phyloP scores from a whole-genome alignment of 1,140 invertebrate species.

The Drosophila dunni region DNA sequence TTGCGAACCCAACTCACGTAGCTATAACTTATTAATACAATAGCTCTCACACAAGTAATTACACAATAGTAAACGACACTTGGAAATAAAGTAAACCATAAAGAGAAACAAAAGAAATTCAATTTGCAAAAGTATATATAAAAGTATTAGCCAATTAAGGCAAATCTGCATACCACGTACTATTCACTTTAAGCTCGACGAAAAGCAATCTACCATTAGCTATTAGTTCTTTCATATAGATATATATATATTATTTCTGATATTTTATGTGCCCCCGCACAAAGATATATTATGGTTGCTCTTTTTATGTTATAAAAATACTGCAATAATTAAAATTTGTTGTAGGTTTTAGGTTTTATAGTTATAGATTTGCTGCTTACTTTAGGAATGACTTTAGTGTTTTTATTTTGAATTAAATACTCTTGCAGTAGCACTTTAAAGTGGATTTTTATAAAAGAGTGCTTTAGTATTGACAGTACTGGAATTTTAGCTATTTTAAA shows the following conservation, averaged over 20 bases:
- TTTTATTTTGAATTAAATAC: conserved; percentile 5
- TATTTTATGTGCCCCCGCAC: conserved; percentile 48
- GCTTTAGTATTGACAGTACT: no score
- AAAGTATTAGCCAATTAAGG: not conserved
- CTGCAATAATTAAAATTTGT: conserved; percentile 44
- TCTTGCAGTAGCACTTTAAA: conserved; percentile 2
- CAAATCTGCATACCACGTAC: conserved; percentile 28
- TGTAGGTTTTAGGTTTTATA: conserved; percentile 30
- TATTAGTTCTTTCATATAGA: conserved; percentile 10
- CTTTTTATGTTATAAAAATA: conserved; percentile 62
- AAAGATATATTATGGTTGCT: conserved; percentile 19
- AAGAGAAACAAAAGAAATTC: conserved; percentile 7
- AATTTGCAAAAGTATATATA: conserved; percentile 41
- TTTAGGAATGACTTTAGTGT: conserved; percentile 44
- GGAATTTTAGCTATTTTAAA: no score
- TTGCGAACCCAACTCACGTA: conserved; percentile 27
- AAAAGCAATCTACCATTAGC: conserved; percentile 39
- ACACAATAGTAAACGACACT: conserved; percentile 13
- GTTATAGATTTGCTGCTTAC: conserved; percentile 54
- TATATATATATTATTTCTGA: conserved; percentile 15
- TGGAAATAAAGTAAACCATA: conserved; percentile 14
- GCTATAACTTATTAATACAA: not conserved
- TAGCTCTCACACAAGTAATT: not conserved
- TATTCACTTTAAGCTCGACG: conserved; percentile 49
- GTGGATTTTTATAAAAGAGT: not conserved